Percentiles rank a stretch among this genome's conserved stretches.
Evolutionary conservation across 2,888 invertebrate species (phyloP).

Genomic region (Gymnosoma rotundatum): DNA sequence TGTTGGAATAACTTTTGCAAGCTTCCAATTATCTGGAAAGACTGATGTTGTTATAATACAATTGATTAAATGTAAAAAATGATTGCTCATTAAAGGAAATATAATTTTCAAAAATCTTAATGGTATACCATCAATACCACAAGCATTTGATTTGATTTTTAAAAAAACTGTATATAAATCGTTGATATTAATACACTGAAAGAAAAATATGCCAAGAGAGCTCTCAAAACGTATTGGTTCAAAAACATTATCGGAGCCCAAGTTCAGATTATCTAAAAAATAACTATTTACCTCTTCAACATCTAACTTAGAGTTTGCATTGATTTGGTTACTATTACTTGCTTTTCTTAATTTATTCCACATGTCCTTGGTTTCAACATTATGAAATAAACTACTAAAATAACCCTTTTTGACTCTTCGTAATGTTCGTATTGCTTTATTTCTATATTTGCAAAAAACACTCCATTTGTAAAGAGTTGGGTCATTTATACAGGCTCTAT

Average conservation of each 20-base stretch:
- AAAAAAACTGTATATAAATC: no score
- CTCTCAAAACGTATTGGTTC: neutral
- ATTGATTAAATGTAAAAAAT: neutral
- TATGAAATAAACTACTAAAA: neutral
- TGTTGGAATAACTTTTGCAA: neutral
- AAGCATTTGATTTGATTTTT: neutral
- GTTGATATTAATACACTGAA: no score
- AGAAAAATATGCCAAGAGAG: no score
- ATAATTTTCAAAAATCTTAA: neutral
- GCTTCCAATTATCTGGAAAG: neutral
- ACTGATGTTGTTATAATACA: neutral
- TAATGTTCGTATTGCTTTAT: neutral
- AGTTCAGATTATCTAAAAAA: neutral
- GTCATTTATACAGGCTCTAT: neutral
- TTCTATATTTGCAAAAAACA: neutral
- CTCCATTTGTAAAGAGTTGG: neutral
- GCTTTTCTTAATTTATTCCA: neutral
- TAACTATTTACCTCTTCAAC: no score
- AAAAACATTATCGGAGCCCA: neutral
- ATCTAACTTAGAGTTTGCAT: no score
- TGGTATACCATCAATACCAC: neutral
- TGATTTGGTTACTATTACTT: no score
- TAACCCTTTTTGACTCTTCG: neutral
- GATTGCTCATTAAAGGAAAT: neutral
- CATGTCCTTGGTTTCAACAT: neutral